Evolutionary conservation across 2,888 invertebrate species (phyloP).

Genomic region (Drosophila pegasa): DNA sequence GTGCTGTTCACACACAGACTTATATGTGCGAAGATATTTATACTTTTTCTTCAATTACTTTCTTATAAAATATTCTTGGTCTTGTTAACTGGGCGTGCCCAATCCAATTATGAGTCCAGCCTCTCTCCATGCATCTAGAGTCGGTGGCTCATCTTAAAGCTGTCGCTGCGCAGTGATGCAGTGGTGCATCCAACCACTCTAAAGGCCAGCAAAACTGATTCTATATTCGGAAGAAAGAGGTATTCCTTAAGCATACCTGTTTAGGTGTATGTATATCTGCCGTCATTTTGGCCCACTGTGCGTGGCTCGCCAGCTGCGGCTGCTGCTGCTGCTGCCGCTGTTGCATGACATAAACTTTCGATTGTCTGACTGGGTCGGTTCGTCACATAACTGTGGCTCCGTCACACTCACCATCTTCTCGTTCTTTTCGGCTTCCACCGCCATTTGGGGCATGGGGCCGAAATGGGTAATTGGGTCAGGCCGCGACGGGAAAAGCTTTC

Average conservation of each 20-base stretch:
- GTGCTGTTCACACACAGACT: neutral
- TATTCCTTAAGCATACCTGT: neutral
- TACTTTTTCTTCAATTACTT: conserved; percentile 41
- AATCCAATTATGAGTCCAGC: conserved; percentile 2
- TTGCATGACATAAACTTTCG: conserved; percentile 80
- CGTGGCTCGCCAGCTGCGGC: conserved; percentile 9
- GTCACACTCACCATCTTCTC: conserved; percentile 38
- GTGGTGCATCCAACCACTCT: neutral
- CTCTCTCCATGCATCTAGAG: neutral
- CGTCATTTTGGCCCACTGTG: conserved; percentile 38
- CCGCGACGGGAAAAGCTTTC: conserved; percentile 75
- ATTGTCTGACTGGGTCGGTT: conserved; percentile 71
- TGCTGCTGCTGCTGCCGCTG: conserved; percentile 37
- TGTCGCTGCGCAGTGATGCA: conserved; percentile 3
- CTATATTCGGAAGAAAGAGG: neutral
- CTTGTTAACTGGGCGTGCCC: conserved; percentile 10
- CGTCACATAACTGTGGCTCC: conserved; percentile 59
- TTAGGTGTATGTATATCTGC: neutral
- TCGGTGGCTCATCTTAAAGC: conserved; percentile 5
- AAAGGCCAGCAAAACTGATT: neutral
- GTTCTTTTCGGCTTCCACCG: conserved; percentile 51
- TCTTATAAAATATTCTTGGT: conserved; percentile 39
- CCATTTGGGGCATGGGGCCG: conserved; percentile 55
- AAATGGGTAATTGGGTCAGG: conserved; percentile 82
- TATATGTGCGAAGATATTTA: conserved; percentile 1